These are phyloP conservation scores for Apostichopus californicus DNA, from an alignment of 35 echinoderm and acorn worm genomes.

Conservation along the genomic window DNA sequence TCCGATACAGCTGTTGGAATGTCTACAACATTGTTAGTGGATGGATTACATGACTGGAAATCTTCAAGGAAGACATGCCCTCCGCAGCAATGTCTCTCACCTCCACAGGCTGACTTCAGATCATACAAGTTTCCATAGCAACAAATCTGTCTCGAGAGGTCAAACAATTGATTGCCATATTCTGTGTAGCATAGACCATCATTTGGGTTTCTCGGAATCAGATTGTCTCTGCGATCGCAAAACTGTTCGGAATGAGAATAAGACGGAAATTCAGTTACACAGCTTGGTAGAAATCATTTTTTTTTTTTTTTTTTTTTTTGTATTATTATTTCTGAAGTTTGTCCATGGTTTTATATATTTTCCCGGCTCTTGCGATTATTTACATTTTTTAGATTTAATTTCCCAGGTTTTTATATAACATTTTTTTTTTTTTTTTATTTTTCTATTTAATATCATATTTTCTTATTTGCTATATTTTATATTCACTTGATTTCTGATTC, in stretches of 20 bases:
- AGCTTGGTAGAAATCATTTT: no score
- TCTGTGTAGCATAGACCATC: neutral
- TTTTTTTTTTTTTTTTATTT: no score
- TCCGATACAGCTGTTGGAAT: neutral
- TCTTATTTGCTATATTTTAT: no score
- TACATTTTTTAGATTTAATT: no score
- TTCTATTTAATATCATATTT: no score
- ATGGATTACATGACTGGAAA: neutral
- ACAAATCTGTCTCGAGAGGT: neutral
- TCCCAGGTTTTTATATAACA: no score
- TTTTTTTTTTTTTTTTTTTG: no score
- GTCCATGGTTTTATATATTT: no score
- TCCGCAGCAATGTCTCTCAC: slow-evolving; percentile 15
- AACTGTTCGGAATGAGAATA: neutral
- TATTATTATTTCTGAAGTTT: no score
- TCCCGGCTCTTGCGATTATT: no score
- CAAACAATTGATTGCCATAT: neutral
- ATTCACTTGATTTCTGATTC: no score
- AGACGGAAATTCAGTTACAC: no score
- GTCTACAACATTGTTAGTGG: neutral
- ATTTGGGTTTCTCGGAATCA: neutral
- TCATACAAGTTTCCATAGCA: neutral
- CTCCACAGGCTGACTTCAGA: neutral
- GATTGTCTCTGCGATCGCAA: neutral
- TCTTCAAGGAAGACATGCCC: neutral